Conservation (phyloP, 2,888 invertebrate genomes). For the Spodoptera picta region DNA sequence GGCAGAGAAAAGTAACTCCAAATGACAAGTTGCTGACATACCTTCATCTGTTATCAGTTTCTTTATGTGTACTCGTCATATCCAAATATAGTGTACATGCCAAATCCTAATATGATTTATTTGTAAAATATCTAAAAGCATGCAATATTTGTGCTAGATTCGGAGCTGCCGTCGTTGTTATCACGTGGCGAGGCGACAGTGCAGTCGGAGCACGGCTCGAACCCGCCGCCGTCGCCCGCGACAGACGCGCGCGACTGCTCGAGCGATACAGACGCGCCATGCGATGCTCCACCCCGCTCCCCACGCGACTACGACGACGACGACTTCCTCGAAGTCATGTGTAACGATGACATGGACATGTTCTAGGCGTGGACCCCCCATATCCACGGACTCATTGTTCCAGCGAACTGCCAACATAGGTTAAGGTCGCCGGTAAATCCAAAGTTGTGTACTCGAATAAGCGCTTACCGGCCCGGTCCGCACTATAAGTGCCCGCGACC, state of each 20-base stretch:
- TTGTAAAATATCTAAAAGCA: neutral
- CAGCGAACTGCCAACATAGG: conserved; percentile 35
- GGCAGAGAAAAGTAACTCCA: too few species aligned
- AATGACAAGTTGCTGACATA: too few species aligned
- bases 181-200: conserved; percentile 89
- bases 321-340: conserved; percentile 92
- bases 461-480: conserved; percentile 15
- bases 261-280: conserved; percentile 88
- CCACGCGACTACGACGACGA: conserved; percentile 89
- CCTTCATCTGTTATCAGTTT: too few species aligned
- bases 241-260: conserved; percentile 92
- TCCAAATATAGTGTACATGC: too few species aligned
- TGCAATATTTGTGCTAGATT: conserved; percentile 71
- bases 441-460: conserved; percentile 47
- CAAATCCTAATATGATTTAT: too few species aligned
- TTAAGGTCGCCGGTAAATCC: conserved; percentile 34
- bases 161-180: conserved; percentile 90
- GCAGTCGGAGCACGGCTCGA: conserved; percentile 89
- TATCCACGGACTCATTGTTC: conserved; percentile 6
- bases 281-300: conserved; percentile 69
- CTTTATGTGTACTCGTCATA: too few species aligned
- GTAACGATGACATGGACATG: conserved; percentile 92
- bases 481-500: neutral
- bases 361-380: conserved; percentile 78
- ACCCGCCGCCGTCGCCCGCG: conserved; percentile 95